These are phyloP conservation scores for Scytalopus superciliaris DNA, from an alignment of 2,113 vertebrate species.

Conservation along the genomic window DNA sequence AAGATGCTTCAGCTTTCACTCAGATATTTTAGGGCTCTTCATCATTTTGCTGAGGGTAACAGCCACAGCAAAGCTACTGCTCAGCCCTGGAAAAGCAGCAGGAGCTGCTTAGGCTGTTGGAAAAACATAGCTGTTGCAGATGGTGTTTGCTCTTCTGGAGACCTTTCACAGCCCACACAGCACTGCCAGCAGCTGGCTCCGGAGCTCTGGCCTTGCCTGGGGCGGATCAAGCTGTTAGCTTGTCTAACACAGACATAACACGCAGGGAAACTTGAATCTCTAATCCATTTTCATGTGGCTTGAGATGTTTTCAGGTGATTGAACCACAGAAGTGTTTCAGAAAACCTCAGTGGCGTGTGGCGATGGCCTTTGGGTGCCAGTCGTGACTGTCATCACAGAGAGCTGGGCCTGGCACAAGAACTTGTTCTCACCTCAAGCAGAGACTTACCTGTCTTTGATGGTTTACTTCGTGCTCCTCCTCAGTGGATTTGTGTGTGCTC, in stretches of 20 bases:
- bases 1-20: neutral
- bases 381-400: neutral
- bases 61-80: neutral
- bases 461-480: neutral
- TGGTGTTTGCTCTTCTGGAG: neutral
- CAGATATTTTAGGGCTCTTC: neutral
- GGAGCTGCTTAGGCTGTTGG: neutral
- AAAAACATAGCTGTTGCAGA: neutral
- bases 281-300: neutral
- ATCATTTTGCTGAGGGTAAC: neutral
- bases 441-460: neutral
- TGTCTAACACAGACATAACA: neutral
- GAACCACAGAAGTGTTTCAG: neutral
- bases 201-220: neutral
- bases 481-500: neutral
- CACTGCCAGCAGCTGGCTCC: neutral
- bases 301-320: neutral
- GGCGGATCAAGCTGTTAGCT: neutral
- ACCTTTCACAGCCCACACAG: neutral
- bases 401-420: neutral
- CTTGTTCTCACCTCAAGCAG: neutral
- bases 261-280: neutral
- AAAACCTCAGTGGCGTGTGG: neutral
- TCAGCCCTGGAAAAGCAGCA: neutral
- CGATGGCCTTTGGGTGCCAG: neutral